These are phyloP conservation scores for Caenorhabditis plicata DNA, from an alignment of 2,888 invertebrate genomes.

Conservation along the genomic window DNA sequence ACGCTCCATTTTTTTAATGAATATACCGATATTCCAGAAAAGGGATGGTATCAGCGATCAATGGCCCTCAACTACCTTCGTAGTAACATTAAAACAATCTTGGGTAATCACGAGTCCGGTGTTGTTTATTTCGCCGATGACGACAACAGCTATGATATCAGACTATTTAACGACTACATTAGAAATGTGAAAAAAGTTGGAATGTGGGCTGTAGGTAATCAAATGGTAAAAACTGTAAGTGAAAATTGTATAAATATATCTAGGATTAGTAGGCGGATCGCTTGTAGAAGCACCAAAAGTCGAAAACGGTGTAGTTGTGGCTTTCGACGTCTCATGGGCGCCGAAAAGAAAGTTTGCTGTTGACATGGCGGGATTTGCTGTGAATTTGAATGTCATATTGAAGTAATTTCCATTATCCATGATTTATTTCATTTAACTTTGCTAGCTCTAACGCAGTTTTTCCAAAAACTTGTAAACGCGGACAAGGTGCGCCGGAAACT, in stretches of 20 bases:
- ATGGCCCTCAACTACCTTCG: slow-evolving; percentile 43
- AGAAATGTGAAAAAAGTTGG: slow-evolving; percentile 38
- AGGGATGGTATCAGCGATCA: slow-evolving; percentile 57
- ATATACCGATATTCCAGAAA: slow-evolving; percentile 29
- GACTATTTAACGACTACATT: slow-evolving; percentile 38
- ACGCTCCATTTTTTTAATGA: no score
- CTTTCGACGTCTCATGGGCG: slow-evolving; percentile 49
- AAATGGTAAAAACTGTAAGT: not conserved
- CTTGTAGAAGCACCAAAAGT: slow-evolving; percentile 48
- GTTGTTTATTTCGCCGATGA: slow-evolving; percentile 47
- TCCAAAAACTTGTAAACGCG: slow-evolving; percentile 40
- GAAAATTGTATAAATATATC: not conserved
- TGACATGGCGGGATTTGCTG: slow-evolving; percentile 57
- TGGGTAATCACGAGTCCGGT: slow-evolving; percentile 21
- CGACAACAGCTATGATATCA: slow-evolving; percentile 41
- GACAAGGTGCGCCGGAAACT: slow-evolving; percentile 49
- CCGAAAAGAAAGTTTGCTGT: slow-evolving; percentile 46
- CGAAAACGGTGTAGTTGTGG: slow-evolving; percentile 41
- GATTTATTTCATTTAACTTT: no score
- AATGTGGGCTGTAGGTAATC: slow-evolving; percentile 45
- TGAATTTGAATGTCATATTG: slow-evolving; percentile 37
- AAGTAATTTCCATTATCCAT: no score
- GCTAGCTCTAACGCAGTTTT: slow-evolving; percentile 34
- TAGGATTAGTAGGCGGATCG: slow-evolving; percentile 50
- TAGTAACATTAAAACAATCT: slow-evolving; percentile 22